These are phyloP conservation scores for Meloidogyne hapla DNA, from an alignment of 1,140 invertebrate species.

Conservation along the genomic window DNA sequence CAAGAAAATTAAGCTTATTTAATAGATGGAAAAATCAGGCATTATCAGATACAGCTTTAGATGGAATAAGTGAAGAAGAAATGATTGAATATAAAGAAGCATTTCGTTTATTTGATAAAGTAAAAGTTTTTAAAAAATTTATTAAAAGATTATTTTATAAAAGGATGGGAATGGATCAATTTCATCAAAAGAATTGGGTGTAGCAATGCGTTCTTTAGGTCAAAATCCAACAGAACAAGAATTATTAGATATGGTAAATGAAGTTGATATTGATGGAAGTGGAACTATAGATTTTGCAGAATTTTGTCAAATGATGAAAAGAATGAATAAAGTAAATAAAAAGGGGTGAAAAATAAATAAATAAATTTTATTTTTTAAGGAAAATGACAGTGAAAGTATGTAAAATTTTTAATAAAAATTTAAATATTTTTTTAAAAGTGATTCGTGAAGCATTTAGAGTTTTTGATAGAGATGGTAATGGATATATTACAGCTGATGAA, in stretches of 20 bases:
- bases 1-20: conserved; percentile 45
- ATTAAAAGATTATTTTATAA: conserved; percentile 29
- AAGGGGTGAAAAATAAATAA: background rate
- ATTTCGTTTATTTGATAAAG: conserved; percentile 63
- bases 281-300: conserved; percentile 63
- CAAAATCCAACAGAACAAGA: conserved; percentile 64
- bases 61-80: conserved; percentile 65
- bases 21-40: conserved; percentile 51
- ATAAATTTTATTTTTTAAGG: conserved; percentile 38
- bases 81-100: conserved; percentile 69
- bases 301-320: conserved; percentile 64
- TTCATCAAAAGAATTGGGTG: conserved; percentile 63
- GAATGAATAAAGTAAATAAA: conserved; percentile 63
- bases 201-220: conserved; percentile 62
- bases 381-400: conserved; percentile 58
- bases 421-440: conserved; percentile 33
- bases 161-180: conserved; percentile 64
- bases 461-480: conserved; percentile 62
- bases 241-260: conserved; percentile 64
- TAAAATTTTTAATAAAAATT: background rate
- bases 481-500: conserved; percentile 63
- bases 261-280: conserved; percentile 60
- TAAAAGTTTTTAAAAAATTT: conserved; percentile 31
- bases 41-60: conserved; percentile 32
- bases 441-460: conserved; percentile 63